These are phyloP conservation scores for Candoia aspera DNA, from an alignment of 2,113 vertebrate species.

Conservation along the genomic window DNA sequence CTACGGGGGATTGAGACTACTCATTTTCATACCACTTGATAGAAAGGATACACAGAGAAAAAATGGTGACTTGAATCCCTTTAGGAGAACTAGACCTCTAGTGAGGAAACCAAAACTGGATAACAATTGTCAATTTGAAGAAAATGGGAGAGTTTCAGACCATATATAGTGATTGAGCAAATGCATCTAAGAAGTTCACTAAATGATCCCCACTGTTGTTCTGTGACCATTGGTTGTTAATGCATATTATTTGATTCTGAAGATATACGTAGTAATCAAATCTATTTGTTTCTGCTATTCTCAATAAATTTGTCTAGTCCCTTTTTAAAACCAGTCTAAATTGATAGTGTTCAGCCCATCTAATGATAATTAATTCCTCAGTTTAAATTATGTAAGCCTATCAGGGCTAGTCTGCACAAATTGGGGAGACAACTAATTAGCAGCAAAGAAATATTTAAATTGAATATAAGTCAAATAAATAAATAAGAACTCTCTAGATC, in stretches of 20 bases:
- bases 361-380: not conserved
- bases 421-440: not conserved
- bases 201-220: too few relatives aligned
- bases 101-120: too few relatives aligned
- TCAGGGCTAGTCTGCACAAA: not conserved
- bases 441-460: not conserved
- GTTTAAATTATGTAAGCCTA: not conserved
- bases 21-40: not conserved
- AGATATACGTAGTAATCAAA: not conserved
- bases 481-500: not conserved
- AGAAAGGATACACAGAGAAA: not conserved
- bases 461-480: not conserved
- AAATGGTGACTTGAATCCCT: not conserved
- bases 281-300: not conserved
- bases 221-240: too few relatives aligned
- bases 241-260: too few relatives aligned
- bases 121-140: not conserved
- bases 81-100: not conserved
- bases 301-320: not conserved
- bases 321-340: not conserved
- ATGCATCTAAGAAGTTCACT: too few relatives aligned
- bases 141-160: not conserved
- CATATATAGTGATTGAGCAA: too few relatives aligned
- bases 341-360: not conserved
- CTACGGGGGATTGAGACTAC: not conserved